These are phyloP conservation scores for Lucilia sericata DNA, from an alignment of 1,140 invertebrate genomes.

Conservation along the genomic window DNA sequence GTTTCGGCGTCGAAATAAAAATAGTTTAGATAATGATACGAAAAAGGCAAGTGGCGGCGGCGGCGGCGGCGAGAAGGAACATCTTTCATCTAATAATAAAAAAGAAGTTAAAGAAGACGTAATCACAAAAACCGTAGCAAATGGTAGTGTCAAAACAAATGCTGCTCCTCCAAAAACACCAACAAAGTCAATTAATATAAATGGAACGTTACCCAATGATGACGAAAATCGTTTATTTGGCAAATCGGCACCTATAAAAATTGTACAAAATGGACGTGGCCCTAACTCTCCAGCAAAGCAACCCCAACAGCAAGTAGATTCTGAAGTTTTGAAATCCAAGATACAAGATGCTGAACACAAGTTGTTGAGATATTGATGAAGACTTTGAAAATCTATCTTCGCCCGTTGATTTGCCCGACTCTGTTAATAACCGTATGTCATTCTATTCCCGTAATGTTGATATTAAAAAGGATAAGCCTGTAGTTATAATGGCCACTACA, in stretches of 20 bases:
- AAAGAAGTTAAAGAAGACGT: slow-evolving; percentile 13
- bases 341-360: slow-evolving; percentile 65
- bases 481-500: slow-evolving; percentile 63
- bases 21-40: slow-evolving; percentile 57
- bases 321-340: slow-evolving; percentile 64
- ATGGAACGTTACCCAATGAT: slow-evolving; percentile 44
- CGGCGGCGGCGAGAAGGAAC: slow-evolving; percentile 22
- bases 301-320: slow-evolving; percentile 55
- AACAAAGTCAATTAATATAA: slow-evolving; percentile 45
- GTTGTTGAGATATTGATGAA: slow-evolving; percentile 64
- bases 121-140: slow-evolving; percentile 35
- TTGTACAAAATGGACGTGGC: slow-evolving; percentile 62
- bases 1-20: slow-evolving; percentile 68
- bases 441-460: slow-evolving; percentile 57
- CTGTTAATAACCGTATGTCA: slow-evolving; percentile 55
- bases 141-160: slow-evolving; percentile 29
- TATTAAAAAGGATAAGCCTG: slow-evolving; percentile 58
- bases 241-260: slow-evolving; percentile 67
- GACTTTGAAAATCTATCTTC: slow-evolving; percentile 64
- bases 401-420: slow-evolving; percentile 62
- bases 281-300: slow-evolving; percentile 55
- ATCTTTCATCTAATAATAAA: neutral
- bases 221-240: slow-evolving; percentile 61
- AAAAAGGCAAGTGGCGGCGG: slow-evolving; percentile 41
- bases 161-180: slow-evolving; percentile 30